Evolutionary conservation across 92 coral and sea anemone genomes (phyloP).

Genomic region (Pocillopora grandis): DNA sequence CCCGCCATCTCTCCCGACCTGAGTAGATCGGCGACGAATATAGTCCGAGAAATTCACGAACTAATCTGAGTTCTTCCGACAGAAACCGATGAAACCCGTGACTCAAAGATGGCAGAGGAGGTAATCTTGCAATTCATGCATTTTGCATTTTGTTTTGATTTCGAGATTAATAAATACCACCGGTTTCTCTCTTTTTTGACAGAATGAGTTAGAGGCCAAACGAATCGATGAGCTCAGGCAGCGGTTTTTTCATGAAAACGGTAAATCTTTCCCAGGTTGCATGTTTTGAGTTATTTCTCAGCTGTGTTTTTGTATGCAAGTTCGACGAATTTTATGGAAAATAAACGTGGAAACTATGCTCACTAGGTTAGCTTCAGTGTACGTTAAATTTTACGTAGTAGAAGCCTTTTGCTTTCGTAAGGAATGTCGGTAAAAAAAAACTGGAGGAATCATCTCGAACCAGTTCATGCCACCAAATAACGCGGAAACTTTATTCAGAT

Average conservation of each 20-base stretch:
- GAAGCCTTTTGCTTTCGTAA: too few species aligned
- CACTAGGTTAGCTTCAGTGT: too few species aligned
- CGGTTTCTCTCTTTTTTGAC: conserved; percentile 20
- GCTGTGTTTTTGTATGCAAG: background rate
- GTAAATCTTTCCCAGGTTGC: conserved; percentile 31
- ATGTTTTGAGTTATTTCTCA: background rate
- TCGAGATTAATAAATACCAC: background rate
- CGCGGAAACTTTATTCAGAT: too few species aligned
- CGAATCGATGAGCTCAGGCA: conserved; percentile 55
- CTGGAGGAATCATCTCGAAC: too few species aligned
- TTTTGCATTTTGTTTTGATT: conserved; percentile 31
- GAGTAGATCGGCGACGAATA: background rate
- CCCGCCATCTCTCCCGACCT: background rate
- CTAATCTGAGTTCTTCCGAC: conserved; percentile 17
- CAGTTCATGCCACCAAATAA: too few species aligned
- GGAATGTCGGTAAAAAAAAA: too few species aligned
- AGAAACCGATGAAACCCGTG: conserved; percentile 11
- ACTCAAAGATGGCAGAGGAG: conserved; percentile 64
- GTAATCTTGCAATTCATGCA: conserved; percentile 6
- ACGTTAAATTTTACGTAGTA: too few species aligned
- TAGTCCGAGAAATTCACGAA: background rate
- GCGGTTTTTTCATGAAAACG: conserved; percentile 74
- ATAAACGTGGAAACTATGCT: too few species aligned
- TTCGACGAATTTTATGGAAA: too few species aligned
- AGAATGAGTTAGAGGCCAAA: conserved; percentile 59